Base-by-base conservation (phyloP, 2,888 invertebrate species). In the Luperina nickerlii region DNA sequence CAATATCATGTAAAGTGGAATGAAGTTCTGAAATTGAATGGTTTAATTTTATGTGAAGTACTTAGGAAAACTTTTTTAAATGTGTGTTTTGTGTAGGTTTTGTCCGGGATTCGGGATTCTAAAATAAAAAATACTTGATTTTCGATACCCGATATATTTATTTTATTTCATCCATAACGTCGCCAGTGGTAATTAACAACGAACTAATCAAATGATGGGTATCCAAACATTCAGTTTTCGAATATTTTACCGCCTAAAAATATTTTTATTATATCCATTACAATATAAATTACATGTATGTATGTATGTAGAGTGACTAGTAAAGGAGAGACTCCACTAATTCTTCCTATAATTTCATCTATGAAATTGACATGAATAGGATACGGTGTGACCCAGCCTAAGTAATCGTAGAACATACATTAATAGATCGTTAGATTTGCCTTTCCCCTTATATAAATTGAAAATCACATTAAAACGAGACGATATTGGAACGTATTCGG, bases 291-390 rank as follows among this genome's bases (percentile, higher is more conserved):
- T 93, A 93, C 91, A 94, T 94, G 94, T 95, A 96, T 96, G 94
- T 95, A 96, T 96, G 96, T 96, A 96, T 96, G 96, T 95, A 96
- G 96, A 96, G 96, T 83, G 80, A 86, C 86, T 90, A 90, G 88
- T 82, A 88, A 89, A 91, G 81, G 84, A 91, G 82, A 92, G 88
- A 87, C 85, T 88, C 76, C 76, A 90, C 84, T 90, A 90, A 89
- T 82, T 88, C 85, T 65, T 78, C 87, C 89, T 90, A 86, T 83
- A 90, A 94, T 94, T 90, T 91, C 82, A 87, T 89, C 90, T 87
- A 87, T 85, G 83, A 88, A 83, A 87, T 87, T 89, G 89, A 88
- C 88, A 81, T 85, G 84, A 88, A 87, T 90, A 91, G 86, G 90
- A 87, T 88, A 90, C 87, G 84, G 88, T 81, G 84, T 91, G 79